Percentiles rank a stretch among this genome's conserved stretches.
Conservation (phyloP, 1,140 invertebrate genomes). For the Drosophila triauraria region DNA sequence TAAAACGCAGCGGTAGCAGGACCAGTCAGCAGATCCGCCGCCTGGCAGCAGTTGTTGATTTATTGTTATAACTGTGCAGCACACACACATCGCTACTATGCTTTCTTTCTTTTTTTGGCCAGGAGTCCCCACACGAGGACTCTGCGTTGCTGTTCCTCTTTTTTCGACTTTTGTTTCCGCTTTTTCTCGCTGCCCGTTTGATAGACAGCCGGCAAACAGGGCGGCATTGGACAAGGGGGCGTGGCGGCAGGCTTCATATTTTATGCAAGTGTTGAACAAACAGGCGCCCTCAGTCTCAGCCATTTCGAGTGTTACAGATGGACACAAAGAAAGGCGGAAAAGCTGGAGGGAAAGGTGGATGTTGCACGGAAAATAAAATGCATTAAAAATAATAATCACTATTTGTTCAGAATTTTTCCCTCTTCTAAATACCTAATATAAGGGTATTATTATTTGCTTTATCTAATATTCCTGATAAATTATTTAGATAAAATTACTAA, state of each 20-base stretch:
- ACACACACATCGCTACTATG: conserved; percentile 22
- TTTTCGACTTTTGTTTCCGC: conserved; percentile 77
- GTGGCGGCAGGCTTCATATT: conserved; percentile 68
- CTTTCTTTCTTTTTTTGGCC: conserved; percentile 43
- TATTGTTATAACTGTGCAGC: conserved; percentile 77
- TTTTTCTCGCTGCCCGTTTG: conserved; percentile 56
- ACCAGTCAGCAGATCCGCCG: conserved; percentile 58
- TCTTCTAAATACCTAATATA: neutral
- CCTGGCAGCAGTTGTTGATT: conserved; percentile 78
- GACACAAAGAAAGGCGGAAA: conserved; percentile 21
- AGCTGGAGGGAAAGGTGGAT: conserved; percentile 15
- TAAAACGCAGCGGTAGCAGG: conserved; percentile 63
- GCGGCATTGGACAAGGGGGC: conserved; percentile 25
- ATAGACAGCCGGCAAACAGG: conserved; percentile 76
- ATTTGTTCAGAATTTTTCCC: neutral
- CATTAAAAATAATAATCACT: neutral
- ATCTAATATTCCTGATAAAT: too few species aligned
- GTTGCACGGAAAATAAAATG: neutral
- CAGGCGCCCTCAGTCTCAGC: conserved; percentile 21
- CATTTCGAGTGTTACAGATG: conserved; percentile 30
- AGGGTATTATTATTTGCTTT: neutral
- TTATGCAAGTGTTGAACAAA: conserved; percentile 72
- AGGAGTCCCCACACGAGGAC: conserved; percentile 27
- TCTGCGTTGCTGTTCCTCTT: conserved; percentile 28
- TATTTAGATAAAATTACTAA: neutral